phyloP scores from a whole-genome alignment of 2,797 vertebrate genomes.

The Sciaenops ocellatus region DNA sequence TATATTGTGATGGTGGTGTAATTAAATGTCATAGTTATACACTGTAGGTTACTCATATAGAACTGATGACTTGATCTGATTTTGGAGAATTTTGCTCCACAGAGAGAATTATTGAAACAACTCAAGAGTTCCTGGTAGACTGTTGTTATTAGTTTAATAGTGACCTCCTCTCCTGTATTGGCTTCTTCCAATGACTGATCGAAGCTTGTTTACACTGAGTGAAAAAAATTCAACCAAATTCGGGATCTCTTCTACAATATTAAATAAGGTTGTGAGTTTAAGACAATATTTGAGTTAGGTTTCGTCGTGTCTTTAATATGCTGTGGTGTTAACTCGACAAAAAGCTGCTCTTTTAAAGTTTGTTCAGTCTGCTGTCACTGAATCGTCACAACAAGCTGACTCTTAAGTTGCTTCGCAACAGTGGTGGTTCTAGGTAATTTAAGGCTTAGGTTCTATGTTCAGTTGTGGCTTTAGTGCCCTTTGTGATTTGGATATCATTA shows the following conservation, averaged over 20 bases:
- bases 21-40: neutral
- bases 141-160: no score
- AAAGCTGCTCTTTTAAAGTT: conserved; percentile 12
- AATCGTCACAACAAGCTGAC: conserved; percentile 24
- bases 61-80: neutral
- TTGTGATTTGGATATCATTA: conserved; percentile 34
- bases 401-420: conserved; percentile 8
- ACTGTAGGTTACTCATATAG: neutral
- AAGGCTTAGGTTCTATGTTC: conserved; percentile 3
- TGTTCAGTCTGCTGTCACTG: conserved; percentile 11
- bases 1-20: neutral
- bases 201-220: no score
- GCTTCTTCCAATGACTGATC: no score
- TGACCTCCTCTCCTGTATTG: no score
- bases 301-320: conserved; percentile 1
- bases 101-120: neutral
- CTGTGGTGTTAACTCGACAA: neutral
- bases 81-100: neutral
- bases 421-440: conserved; percentile 32
- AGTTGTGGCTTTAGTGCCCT: conserved; percentile 32
- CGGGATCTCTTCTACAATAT: neutral
- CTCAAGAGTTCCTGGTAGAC: neutral
- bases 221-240: no score
- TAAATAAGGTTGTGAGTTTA: neutral
- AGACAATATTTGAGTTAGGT: neutral